phyloP scores from a whole-genome alignment of 2,888 invertebrate genomes.

The Agelastica alni region DNA sequence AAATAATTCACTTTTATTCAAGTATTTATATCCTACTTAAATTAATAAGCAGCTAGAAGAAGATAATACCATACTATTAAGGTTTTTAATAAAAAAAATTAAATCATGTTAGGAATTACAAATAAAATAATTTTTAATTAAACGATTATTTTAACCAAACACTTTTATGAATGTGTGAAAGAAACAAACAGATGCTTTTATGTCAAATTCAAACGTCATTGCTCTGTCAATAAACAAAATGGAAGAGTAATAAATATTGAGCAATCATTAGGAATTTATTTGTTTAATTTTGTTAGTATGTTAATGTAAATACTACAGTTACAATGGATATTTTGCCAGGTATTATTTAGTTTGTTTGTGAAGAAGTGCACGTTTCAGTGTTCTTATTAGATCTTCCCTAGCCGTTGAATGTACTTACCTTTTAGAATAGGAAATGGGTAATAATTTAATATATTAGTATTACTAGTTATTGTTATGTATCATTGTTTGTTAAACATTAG shows the following conservation, averaged over 20 bases:
- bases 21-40: too few relatives aligned
- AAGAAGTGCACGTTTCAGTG: conserved; percentile 38
- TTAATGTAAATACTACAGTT: conserved; percentile 27
- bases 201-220: too few relatives aligned
- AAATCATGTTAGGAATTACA: too few relatives aligned
- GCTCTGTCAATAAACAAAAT: conserved; percentile 25
- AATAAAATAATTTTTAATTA: too few relatives aligned
- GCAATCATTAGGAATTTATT: conserved; percentile 40
- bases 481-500: conserved; percentile 3
- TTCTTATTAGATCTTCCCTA: conserved; percentile 32
- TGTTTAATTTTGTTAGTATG: conserved; percentile 44
- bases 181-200: too few relatives aligned
- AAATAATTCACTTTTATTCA: too few relatives aligned
- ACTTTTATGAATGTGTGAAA: too few relatives aligned
- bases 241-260: conserved; percentile 30
- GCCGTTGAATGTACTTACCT: conserved; percentile 31
- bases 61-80: too few relatives aligned
- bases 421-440: conserved; percentile 45
- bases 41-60: too few relatives aligned
- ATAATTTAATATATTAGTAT: conserved; percentile 26
- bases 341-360: conserved; percentile 43
- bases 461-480: neutral
- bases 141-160: too few relatives aligned
- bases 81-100: too few relatives aligned
- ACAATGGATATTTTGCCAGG: conserved; percentile 52